Percentiles rank a stretch among this genome's conserved stretches.
Conservation (phyloP, 2,797 vertebrate genomes). For the Centropyge bicolor region DNA sequence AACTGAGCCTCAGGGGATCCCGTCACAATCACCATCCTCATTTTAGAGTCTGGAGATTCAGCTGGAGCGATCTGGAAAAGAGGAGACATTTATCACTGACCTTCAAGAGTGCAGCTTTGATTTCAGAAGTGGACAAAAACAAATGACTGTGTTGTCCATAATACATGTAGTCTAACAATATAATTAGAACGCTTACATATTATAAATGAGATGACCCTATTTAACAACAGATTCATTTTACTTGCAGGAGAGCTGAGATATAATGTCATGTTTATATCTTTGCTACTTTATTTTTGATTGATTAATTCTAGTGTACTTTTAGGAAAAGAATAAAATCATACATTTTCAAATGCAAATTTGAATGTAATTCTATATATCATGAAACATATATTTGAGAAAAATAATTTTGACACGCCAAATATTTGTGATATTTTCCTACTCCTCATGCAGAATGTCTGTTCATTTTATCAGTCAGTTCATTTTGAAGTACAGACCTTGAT, state of each 20-base stretch:
- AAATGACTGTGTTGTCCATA: no score
- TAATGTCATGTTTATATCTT: neutral
- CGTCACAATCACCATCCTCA: conserved; percentile 95
- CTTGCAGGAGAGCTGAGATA: neutral
- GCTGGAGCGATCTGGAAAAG: conserved; percentile 93
- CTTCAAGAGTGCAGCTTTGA: neutral
- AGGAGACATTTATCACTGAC: neutral
- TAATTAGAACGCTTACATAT: neutral
- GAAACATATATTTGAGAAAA: no score
- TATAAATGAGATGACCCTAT: neutral
- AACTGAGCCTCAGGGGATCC: conserved; percentile 97
- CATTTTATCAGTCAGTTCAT: no score
- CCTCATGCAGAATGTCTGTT: neutral
- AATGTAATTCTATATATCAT: neutral
- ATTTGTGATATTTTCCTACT: neutral
- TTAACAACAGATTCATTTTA: neutral
- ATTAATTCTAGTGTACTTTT: neutral
- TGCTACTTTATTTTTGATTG: neutral
- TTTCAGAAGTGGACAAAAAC: neutral
- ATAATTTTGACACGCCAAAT: no score
- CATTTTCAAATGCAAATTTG: neutral
- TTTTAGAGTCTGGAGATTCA: conserved; percentile 93
- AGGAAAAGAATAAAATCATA: neutral
- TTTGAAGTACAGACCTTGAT: conserved; percentile 89
- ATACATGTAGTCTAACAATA: neutral